These are phyloP conservation scores for Salvator merianae DNA, from an alignment of 2,113 vertebrate genomes.

Conservation along the genomic window DNA sequence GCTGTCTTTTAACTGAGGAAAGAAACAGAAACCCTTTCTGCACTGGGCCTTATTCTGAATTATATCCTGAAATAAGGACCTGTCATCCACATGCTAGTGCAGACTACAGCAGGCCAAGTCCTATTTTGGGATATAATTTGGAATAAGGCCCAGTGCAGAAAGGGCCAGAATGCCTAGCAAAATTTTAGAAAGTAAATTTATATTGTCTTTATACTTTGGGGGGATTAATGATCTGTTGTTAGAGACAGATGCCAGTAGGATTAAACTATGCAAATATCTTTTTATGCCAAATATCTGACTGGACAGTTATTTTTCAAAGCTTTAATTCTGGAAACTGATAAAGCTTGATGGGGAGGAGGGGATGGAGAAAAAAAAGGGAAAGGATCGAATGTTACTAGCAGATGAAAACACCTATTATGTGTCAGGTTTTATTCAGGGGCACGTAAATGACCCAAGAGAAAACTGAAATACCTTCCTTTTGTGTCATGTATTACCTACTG, in stretches of 20 bases:
- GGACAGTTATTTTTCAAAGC: conserved; percentile 17
- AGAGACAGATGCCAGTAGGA: conserved; percentile 20
- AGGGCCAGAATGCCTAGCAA: neutral
- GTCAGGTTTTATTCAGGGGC: conserved; percentile 43
- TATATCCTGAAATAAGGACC: too few species aligned
- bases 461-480: conserved; percentile 38
- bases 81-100: too few species aligned
- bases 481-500: conserved; percentile 26
- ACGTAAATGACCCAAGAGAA: conserved; percentile 50
- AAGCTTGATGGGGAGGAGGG: conserved; percentile 32
- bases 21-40: too few species aligned
- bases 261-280: conserved; percentile 7
- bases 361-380: conserved; percentile 25
- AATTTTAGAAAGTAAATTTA: conserved; percentile 24
- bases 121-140: too few species aligned
- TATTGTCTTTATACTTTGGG: neutral
- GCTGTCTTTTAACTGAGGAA: too few species aligned
- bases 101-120: too few species aligned
- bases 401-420: conserved; percentile 24
- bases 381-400: conserved; percentile 41
- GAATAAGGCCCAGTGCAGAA: too few species aligned
- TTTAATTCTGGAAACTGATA: conserved; percentile 44
- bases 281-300: conserved; percentile 34
- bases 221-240: conserved; percentile 11
- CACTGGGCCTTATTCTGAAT: too few species aligned